phyloP scores from a whole-genome alignment of 2,113 vertebrate species.

The Ariopsis seemanni region DNA sequence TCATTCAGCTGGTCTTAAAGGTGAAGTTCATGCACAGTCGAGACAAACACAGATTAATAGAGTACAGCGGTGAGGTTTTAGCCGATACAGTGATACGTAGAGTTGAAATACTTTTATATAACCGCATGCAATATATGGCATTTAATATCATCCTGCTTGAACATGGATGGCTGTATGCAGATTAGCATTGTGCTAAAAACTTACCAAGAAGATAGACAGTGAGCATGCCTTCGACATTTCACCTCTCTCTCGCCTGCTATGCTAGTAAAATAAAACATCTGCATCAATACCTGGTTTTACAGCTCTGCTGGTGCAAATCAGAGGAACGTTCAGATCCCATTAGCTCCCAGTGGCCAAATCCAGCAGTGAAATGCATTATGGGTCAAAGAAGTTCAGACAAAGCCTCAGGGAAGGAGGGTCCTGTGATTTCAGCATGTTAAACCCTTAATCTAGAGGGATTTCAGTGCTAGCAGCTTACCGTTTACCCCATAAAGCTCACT shows the following conservation, averaged over 20 bases:
- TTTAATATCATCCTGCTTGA: neutral
- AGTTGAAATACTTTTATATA: neutral
- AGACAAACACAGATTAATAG: neutral
- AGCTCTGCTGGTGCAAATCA: neutral
- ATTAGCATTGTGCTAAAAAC: neutral
- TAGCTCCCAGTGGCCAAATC: conserved; percentile 10
- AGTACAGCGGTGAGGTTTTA: neutral
- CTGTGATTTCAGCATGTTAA: conserved; percentile 38
- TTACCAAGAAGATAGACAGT: neutral
- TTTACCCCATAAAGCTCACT: conserved; percentile 25
- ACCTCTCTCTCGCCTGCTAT: neutral
- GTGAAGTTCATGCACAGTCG: neutral
- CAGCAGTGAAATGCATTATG: conserved; percentile 18
- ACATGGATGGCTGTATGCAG: neutral
- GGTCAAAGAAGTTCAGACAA: conserved; percentile 33
- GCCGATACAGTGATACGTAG: neutral
- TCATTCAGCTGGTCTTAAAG: neutral
- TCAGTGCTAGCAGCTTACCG: conserved; percentile 17
- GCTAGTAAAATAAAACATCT: conserved; percentile 20
- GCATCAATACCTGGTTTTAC: conserved; percentile 1
- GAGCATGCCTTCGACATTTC: neutral
- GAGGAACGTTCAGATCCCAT: conserved; percentile 9
- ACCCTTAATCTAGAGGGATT: conserved; percentile 43
- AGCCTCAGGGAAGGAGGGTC: conserved; percentile 23
- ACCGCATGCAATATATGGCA: neutral